phyloP scores from a whole-genome alignment of 53 echinoderm and acorn worm species.

The Patiria pectinifera region DNA sequence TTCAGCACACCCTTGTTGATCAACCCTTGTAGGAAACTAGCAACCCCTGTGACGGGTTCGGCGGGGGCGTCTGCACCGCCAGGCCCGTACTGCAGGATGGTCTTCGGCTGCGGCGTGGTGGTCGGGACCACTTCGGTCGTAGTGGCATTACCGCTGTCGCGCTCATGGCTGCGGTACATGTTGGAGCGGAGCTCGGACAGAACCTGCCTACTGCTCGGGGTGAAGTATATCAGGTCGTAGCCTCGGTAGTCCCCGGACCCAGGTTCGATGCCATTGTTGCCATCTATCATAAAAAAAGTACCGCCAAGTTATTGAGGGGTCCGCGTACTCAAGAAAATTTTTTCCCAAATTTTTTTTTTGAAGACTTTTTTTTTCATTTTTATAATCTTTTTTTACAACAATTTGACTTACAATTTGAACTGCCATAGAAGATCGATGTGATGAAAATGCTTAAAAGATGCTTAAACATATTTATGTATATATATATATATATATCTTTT shows the following conservation, averaged over 20 bases:
- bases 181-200: conserved; percentile 42
- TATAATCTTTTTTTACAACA: no score
- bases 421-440: no score
- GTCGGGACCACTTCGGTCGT: not conserved
- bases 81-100: not conserved
- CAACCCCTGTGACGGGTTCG: not conserved
- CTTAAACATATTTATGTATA: no score
- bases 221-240: conserved; percentile 47
- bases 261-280: not conserved
- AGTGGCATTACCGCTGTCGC: conserved; percentile 29
- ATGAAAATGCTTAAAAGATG: no score
- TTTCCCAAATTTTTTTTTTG: no score
- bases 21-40: no score
- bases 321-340: no score
- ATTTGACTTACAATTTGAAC: no score
- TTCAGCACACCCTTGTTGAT: no score
- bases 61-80: not conserved
- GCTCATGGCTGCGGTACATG: conserved; percentile 22
- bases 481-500: no score
- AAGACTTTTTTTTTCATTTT: no score
- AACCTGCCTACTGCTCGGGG: conserved; percentile 38
- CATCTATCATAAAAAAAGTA: not conserved
- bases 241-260: conserved; percentile 23
- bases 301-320: no score
- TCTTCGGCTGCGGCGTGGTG: not conserved